A percentile compares a stretch with the other conserved stretches of the same genome.
These are phyloP conservation scores for Metridium senile DNA, from an alignment of 92 coral and sea anemone species.

Conservation along the genomic window DNA sequence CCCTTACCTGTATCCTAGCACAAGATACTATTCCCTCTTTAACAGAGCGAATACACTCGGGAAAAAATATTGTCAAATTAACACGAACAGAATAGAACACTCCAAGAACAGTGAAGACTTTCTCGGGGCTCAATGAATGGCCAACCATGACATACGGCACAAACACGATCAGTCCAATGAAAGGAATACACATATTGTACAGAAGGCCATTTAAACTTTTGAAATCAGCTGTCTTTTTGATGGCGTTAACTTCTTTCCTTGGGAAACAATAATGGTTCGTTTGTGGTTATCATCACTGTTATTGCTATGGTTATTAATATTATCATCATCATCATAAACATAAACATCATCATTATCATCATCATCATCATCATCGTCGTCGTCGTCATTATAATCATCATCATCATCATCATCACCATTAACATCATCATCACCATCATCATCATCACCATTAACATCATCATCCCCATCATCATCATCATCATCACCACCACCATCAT, in stretches of 20 bases:
- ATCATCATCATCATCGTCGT: too few species aligned
- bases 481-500: too few species aligned
- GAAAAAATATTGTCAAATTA: constrained; percentile 68
- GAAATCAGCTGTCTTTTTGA: constrained; percentile 57
- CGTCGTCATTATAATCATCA: too few species aligned
- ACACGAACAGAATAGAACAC: constrained; percentile 65
- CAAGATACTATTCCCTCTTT: constrained; percentile 80
- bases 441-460: too few species aligned
- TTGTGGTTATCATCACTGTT: too few species aligned
- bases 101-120: constrained; percentile 89
- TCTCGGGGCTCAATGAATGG: constrained; percentile 65
- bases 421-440: too few species aligned
- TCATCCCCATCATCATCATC: too few species aligned
- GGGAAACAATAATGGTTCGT: neutral
- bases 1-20: constrained; percentile 73
- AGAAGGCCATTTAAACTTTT: constrained; percentile 73
- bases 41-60: constrained; percentile 65
- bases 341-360: too few species aligned
- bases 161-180: constrained; percentile 72
- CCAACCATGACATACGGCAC: constrained; percentile 80
- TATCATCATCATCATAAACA: too few species aligned
- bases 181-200: constrained; percentile 51
- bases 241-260: constrained; percentile 70
- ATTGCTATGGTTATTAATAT: too few species aligned
- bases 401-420: too few species aligned